Evolutionary conservation across 2,888 invertebrate species (phyloP), one percentile per base, ranked within the genome.

Genomic region (Lycia hirtaria): DNA sequence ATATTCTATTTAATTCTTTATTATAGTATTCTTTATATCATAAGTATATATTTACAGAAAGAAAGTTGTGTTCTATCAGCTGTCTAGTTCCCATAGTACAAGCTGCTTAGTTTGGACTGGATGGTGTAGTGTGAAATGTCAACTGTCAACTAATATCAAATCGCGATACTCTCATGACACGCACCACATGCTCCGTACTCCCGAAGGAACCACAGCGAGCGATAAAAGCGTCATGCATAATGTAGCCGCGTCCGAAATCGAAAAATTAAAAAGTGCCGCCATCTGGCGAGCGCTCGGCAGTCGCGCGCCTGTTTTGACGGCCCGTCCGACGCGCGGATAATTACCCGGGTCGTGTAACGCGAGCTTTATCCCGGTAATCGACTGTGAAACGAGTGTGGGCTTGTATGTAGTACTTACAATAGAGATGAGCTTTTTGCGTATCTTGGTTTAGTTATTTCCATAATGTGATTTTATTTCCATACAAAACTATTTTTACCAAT

Each of bases 211-310:
- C 85, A 78, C 86, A 81, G 84, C 80, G 73, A 84, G 88, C 89
- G 90, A 91, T 91, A 91, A 91, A 91, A 90, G 91, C 91, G 78
- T 88, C 86, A 86, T 91, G 84, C 89, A 91, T 91, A 85, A 90
- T 90, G 87, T 80, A 91, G 74, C 68, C 76, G 77, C 81, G 91
- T 86, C 88, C 91, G 88, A 91, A 90, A 91, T 90, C 89, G 91
- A 91, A 90, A 91, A 90, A 91, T 91, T 90, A 89, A 85, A 67
- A 90, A 88, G 85, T 84, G 81, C 76, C 80, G 84, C 87, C 91
- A 90, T 90, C 90, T 89, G 88, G 78, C 84, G 81, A 79, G 72
- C 73, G 75, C 69, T 77, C 72, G 77, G 77, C 84, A 84, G 85
- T 85, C 85, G 81, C 79, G 71, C 69, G 73, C 78, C 54, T 61